Conservation (phyloP, 2,113 vertebrate species). For the Triplophysa dalaica region DNA sequence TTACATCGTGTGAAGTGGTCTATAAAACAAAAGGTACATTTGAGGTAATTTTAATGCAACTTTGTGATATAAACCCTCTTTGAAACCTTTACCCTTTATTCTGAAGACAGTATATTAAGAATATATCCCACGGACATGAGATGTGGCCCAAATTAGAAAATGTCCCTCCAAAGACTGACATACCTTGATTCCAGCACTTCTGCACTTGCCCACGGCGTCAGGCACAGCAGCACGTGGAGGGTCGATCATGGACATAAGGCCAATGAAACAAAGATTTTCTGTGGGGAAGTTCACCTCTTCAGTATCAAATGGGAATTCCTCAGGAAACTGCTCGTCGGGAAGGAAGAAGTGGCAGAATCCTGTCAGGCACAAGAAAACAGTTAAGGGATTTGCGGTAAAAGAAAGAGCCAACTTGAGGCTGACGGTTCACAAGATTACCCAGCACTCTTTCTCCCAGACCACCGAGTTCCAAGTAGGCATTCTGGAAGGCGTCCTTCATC, state of each 20-base stretch:
- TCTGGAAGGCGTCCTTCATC: constrained; percentile 91
- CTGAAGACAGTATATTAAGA: neutral
- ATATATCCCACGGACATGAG: no score
- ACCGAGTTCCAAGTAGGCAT: constrained; percentile 89
- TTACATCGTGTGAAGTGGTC: no score
- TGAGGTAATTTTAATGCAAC: no score
- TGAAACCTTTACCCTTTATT: neutral
- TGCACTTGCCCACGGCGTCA: constrained; percentile 90
- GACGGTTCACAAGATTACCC: constrained; percentile 64
- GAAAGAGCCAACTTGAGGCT: neutral
- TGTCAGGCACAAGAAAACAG: constrained; percentile 49
- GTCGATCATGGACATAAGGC: constrained; percentile 95
- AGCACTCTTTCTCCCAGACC: constrained; percentile 87
- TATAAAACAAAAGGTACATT: no score
- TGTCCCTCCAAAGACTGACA: no score
- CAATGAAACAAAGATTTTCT: constrained; percentile 87
- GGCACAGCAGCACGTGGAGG: constrained; percentile 87
- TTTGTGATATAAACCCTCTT: no score
- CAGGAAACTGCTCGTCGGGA: constrained; percentile 82
- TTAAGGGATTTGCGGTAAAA: neutral
- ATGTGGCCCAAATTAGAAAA: no score
- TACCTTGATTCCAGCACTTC: constrained; percentile 93
- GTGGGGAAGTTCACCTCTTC: constrained; percentile 90
- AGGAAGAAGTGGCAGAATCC: constrained; percentile 86
- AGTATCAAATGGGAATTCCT: constrained; percentile 82